Percentiles rank a stretch among this genome's conserved stretches.
phyloP scores from a whole-genome alignment of 2,888 invertebrate species.

The Cenopis cana region DNA sequence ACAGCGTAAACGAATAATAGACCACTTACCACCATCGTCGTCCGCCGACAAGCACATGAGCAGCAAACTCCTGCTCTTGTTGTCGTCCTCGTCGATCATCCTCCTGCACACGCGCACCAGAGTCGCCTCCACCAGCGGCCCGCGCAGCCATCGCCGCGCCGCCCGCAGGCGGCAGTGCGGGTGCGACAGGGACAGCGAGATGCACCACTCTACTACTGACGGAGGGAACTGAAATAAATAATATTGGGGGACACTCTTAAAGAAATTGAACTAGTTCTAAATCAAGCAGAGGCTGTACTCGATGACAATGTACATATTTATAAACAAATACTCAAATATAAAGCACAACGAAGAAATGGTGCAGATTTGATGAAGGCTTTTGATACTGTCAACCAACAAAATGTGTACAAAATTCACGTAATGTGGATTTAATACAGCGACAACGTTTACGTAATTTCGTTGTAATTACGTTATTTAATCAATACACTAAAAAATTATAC shows the following conservation, averaged over 20 bases:
- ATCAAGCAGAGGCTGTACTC: too few species aligned
- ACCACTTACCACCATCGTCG: constrained; percentile 8
- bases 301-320: too few species aligned
- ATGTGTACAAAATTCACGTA: too few species aligned
- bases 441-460: background rate
- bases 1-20: too few species aligned
- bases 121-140: constrained; percentile 44
- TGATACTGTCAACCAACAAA: background rate
- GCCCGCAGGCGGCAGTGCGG: constrained; percentile 67
- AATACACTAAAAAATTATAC: too few species aligned
- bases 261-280: too few species aligned
- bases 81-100: constrained; percentile 8
- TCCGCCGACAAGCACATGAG: constrained; percentile 30
- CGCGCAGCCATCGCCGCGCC: constrained; percentile 77
- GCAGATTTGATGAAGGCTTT: background rate
- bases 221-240: constrained; percentile 58
- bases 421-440: background rate
- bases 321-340: too few species aligned
- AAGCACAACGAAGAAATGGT: background rate
- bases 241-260: too few species aligned
- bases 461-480: background rate
- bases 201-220: constrained; percentile 68
- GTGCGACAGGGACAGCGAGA: constrained; percentile 71
- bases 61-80: constrained; percentile 54
- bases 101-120: constrained; percentile 15